These are phyloP conservation scores for Phortica magna DNA, from an alignment of 2,888 invertebrate genomes.

Conservation along the genomic window DNA sequence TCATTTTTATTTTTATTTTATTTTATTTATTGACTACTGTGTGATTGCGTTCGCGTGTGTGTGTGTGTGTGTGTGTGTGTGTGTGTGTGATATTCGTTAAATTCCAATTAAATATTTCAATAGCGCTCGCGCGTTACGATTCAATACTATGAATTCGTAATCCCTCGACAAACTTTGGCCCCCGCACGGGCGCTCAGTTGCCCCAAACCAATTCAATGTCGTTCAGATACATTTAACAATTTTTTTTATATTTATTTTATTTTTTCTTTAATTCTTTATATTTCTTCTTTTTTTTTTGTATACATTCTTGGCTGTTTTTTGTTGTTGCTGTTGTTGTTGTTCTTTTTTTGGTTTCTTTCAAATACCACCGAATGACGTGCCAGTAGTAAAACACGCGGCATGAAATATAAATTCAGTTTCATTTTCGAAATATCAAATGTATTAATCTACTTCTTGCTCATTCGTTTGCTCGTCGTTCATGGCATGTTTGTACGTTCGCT, in stretches of 20 bases:
- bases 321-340: not conserved
- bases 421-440: conserved; percentile 64
- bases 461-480: not conserved
- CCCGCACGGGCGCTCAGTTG: not conserved
- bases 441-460: conserved; percentile 62
- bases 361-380: conserved; percentile 47
- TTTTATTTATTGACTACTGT: not conserved
- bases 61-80: not conserved
- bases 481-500: not conserved
- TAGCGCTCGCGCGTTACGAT: conserved; percentile 47
- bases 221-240: not conserved
- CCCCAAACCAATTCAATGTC: not conserved
- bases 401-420: conserved; percentile 50
- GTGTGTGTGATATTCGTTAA: conserved; percentile 63
- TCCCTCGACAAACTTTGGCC: conserved; percentile 36
- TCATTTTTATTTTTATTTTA: conserved; percentile 22
- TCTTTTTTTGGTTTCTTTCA: conserved; percentile 7
- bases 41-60: not conserved
- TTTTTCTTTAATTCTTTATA: not conserved
- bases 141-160: conserved; percentile 39
- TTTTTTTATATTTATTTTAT: not conserved
- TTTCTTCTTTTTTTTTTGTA: not conserved
- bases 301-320: conserved; percentile 12
- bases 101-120: conserved; percentile 72
- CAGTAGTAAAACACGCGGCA: conserved; percentile 36